Percentiles rank a stretch among this genome's conserved stretches.
phyloP scores from a whole-genome alignment of 1,140 invertebrate genomes.

The Popillia japonica region DNA sequence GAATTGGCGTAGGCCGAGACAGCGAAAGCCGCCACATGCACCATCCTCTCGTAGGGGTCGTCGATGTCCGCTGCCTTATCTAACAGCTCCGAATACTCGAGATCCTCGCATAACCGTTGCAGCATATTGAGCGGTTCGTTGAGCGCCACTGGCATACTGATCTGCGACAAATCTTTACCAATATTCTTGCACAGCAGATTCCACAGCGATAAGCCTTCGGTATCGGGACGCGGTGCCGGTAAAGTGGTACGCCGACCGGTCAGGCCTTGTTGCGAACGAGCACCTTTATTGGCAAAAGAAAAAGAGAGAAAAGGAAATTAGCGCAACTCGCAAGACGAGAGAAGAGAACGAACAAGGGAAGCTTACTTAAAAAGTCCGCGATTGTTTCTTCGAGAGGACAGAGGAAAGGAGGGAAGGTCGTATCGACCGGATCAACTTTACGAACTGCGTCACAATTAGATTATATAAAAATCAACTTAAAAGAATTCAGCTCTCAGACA shows the following conservation, averaged over 20 bases:
- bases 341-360: not conserved
- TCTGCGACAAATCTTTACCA: conserved; percentile 86
- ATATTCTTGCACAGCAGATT: conserved; percentile 86
- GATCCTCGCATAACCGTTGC: conserved; percentile 83
- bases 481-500: too few relatives aligned
- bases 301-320: too few relatives aligned
- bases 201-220: conserved; percentile 80
- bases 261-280: conserved; percentile 54
- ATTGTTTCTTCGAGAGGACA: not conserved
- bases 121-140: conserved; percentile 89
- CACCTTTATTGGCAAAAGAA: too few relatives aligned
- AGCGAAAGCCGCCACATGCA: conserved; percentile 82
- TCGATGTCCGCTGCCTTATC: conserved; percentile 73
- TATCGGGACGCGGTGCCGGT: conserved; percentile 74
- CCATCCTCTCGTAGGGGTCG: conserved; percentile 76
- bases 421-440: too few relatives aligned
- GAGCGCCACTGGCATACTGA: conserved; percentile 83
- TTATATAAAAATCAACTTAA: too few relatives aligned
- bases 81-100: conserved; percentile 84
- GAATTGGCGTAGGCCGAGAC: conserved; percentile 83
- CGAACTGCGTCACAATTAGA: not conserved
- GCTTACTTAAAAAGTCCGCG: not conserved
- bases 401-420: too few relatives aligned
- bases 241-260: conserved; percentile 77
- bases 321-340: too few relatives aligned